Conservation (phyloP, 2,797 vertebrate genomes). For the Myiothlypis coronata region DNA sequence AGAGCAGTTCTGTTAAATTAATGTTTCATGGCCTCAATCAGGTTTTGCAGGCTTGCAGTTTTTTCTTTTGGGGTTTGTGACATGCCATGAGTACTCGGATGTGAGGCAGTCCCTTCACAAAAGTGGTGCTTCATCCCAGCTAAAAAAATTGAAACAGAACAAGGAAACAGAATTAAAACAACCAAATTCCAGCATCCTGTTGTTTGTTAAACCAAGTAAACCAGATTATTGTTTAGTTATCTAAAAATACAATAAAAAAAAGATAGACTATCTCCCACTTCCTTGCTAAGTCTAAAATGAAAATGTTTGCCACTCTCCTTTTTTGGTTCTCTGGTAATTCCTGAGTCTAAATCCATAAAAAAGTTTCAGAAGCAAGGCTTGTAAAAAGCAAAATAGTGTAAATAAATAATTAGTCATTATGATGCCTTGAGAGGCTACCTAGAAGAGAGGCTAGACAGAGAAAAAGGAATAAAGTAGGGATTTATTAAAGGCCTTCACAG, state of each 20-base stretch:
- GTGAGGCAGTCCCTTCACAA: neutral
- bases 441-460: neutral
- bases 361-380: neutral
- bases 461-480: neutral
- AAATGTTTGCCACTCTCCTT: neutral
- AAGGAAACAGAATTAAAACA: neutral
- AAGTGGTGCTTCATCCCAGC: neutral
- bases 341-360: neutral
- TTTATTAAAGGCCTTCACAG: neutral
- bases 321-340: neutral
- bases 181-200: neutral
- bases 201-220: neutral
- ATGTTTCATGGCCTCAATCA: neutral
- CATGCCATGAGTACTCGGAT: neutral
- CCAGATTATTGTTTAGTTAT: neutral
- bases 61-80: neutral
- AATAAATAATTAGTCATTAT: neutral
- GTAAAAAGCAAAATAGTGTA: neutral
- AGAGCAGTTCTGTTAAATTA: neutral
- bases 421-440: neutral
- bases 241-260: neutral
- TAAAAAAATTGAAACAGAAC: neutral
- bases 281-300: neutral
- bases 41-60: neutral
- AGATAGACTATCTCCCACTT: accelerated